phyloP scores from a whole-genome alignment of 2,797 vertebrate genomes.

The Danio choprae region DNA sequence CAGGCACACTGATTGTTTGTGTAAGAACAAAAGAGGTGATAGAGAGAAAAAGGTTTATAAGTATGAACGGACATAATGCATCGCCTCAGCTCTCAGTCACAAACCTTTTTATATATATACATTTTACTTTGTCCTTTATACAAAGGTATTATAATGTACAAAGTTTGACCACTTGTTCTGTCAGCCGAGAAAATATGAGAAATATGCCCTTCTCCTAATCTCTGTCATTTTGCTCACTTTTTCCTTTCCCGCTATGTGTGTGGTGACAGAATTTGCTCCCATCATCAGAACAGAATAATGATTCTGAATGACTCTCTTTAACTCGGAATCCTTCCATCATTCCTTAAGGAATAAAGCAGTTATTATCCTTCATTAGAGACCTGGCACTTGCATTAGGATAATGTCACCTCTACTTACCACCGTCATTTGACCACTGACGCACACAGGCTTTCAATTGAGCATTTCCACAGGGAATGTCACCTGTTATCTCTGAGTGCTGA shows the following conservation, averaged over 20 bases:
- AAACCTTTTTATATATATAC: background rate
- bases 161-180: conserved; percentile 30
- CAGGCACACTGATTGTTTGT: conserved; percentile 4
- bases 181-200: conserved; percentile 32
- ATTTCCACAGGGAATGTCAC: conserved; percentile 8
- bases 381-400: conserved; percentile 47
- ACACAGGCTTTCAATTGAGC: conserved; percentile 33
- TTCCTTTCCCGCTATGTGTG: conserved; percentile 19
- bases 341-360: conserved; percentile 39
- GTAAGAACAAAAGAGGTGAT: background rate
- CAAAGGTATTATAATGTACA: conserved; percentile 23
- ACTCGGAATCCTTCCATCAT: conserved; percentile 43
- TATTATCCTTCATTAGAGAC: conserved; percentile 48
- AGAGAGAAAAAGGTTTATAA: background rate
- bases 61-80: background rate
- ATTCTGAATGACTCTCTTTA: conserved; percentile 40
- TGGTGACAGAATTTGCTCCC: conserved; percentile 34
- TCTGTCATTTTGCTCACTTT: conserved; percentile 33
- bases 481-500: conserved; percentile 16
- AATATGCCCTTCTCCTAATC: conserved; percentile 40
- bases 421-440: conserved; percentile 28
- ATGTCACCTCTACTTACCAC: conserved; percentile 42
- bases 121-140: conserved; percentile 2
- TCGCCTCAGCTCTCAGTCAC: background rate
- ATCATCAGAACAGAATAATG: conserved; percentile 47